Percentiles rank a stretch among this genome's conserved stretches.
Conservation (phyloP, 1,140 invertebrate species). For the Schlechtendalia chinensis region DNA sequence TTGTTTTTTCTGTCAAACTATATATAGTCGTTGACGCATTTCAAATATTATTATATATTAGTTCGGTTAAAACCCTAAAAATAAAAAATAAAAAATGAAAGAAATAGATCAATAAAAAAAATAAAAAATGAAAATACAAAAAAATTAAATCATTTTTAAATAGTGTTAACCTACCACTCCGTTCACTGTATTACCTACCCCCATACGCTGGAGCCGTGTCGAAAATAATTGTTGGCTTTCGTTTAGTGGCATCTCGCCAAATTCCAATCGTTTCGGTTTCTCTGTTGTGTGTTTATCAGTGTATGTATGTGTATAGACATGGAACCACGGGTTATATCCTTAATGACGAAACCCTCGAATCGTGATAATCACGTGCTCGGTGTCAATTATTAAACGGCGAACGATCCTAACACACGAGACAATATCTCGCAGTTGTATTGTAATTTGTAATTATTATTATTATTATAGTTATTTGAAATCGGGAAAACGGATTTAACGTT, state of each 20-base stretch:
- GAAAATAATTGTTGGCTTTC: constrained; percentile 47
- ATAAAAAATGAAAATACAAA: too few species aligned
- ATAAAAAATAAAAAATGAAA: constrained; percentile 7
- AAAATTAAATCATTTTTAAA: constrained; percentile 4
- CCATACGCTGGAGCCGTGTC: constrained; percentile 14
- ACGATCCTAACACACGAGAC: background rate
- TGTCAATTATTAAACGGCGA: background rate
- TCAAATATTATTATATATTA: background rate
- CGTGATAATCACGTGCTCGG: constrained; percentile 1
- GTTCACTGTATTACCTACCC: constrained; percentile 1
- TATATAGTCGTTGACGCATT: background rate
- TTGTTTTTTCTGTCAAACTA: background rate
- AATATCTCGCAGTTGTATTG: background rate
- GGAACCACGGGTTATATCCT: background rate
- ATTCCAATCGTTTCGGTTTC: constrained; percentile 17
- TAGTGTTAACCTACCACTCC: constrained; percentile 13
- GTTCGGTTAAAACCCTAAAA: background rate
- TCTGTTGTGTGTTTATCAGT: background rate
- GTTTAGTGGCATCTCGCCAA: constrained; percentile 24
- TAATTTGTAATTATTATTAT: background rate
- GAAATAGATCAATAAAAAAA: too few species aligned
- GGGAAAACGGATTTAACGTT: background rate
- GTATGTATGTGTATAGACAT: background rate
- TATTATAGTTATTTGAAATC: background rate
- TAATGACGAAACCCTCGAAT: background rate